A percentile compares a stretch with the other conserved stretches of the same genome.
phyloP scores from a whole-genome alignment of 2,113 vertebrate genomes.

The Centrocercus urophasianus region DNA sequence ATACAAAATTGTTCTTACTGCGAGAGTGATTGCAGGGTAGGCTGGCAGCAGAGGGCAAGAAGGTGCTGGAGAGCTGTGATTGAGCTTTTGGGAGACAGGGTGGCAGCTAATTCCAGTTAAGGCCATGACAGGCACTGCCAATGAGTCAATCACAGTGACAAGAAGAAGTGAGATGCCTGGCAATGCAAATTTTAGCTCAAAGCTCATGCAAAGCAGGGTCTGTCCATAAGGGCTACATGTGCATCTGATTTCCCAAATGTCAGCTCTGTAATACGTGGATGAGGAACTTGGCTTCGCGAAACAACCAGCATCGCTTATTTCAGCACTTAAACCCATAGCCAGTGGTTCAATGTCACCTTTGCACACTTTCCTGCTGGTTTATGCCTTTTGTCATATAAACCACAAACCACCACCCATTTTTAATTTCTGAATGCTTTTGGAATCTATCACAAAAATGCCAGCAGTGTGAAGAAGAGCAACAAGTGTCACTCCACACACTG shows the following conservation, averaged over 20 bases:
- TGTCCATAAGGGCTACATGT: not conserved
- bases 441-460: not conserved
- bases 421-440: not conserved
- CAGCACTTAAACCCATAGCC: not conserved
- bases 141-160: not conserved
- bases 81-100: not conserved
- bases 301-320: not conserved
- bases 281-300: not conserved
- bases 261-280: not conserved
- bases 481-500: accelerated
- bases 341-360: not conserved
- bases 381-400: not conserved
- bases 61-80: not conserved
- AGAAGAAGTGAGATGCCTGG: not conserved
- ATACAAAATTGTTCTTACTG: not conserved
- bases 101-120: not conserved
- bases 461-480: accelerated
- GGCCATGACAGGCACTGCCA: not conserved
- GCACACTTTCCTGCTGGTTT: not conserved
- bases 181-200: not conserved
- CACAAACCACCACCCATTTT: not conserved
- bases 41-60: not conserved
- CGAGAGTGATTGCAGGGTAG: accelerated
- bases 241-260: not conserved
- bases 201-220: accelerated